These are phyloP conservation scores for Dendrolimus kikuchii DNA, from an alignment of 1,140 invertebrate genomes.

Conservation along the genomic window DNA sequence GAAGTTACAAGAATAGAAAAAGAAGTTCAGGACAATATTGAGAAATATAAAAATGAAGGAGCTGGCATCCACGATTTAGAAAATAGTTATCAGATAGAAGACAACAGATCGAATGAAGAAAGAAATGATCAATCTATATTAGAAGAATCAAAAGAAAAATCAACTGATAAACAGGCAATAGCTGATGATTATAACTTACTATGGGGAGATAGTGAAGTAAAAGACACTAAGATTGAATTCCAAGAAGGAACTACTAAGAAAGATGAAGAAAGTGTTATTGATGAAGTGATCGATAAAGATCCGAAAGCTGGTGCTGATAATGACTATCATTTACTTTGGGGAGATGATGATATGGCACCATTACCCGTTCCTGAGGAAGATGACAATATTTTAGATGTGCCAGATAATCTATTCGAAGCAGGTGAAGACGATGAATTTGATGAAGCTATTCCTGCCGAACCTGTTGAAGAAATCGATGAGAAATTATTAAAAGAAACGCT, in stretches of 20 bases:
- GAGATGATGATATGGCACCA: constrained; percentile 4
- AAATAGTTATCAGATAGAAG: constrained; percentile 49
- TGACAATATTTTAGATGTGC: too few relatives aligned
- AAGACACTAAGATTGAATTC: too few relatives aligned
- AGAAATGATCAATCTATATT: constrained; percentile 7
- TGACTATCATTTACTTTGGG: constrained; percentile 10
- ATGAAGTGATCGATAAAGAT: constrained; percentile 12
- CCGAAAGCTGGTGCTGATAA: constrained; percentile 1
- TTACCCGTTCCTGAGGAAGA: background rate
- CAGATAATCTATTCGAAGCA: too few relatives aligned
- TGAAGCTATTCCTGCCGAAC: background rate
- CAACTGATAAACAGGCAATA: too few relatives aligned
- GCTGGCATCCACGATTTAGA: constrained; percentile 6
- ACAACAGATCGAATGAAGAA: constrained; percentile 39
- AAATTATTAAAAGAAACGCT: constrained; percentile 29
- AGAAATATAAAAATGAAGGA: constrained; percentile 3
- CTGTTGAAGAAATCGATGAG: constrained; percentile 2
- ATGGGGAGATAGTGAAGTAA: too few relatives aligned
- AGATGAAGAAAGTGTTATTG: constrained; percentile 2
- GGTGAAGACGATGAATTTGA: too few relatives aligned
- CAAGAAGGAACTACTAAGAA: constrained; percentile 5
- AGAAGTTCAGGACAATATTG: constrained; percentile 5
- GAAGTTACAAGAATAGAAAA: constrained; percentile 9
- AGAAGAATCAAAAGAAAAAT: too few relatives aligned
- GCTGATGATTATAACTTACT: too few relatives aligned